These are phyloP conservation scores for Argya squamiceps DNA, from an alignment of 2,797 vertebrate species.

Conservation along the genomic window DNA sequence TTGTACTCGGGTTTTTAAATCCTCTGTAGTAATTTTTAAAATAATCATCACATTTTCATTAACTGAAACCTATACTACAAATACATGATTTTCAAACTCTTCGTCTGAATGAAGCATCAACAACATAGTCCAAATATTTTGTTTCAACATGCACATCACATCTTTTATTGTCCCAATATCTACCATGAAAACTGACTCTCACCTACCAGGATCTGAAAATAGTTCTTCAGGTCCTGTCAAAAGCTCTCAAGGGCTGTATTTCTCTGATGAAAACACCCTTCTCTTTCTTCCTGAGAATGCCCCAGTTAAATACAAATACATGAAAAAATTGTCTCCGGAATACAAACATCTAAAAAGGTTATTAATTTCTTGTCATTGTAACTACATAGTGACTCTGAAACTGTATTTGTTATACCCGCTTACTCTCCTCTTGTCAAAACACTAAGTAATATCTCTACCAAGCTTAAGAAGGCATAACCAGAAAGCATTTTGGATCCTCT, in stretches of 20 bases:
- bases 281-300: not conserved
- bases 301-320: not conserved
- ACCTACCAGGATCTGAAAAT: not conserved
- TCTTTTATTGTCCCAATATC: not conserved
- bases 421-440: not conserved
- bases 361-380: not conserved
- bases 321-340: not conserved
- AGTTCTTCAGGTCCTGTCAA: not conserved
- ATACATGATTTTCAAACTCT: not conserved
- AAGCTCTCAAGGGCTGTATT: not conserved
- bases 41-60: not conserved
- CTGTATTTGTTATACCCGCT: not conserved
- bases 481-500: not conserved
- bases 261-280: not conserved
- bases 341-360: not conserved
- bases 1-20: not conserved
- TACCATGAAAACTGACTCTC: not conserved
- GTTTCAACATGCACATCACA: not conserved
- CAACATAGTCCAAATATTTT: not conserved
- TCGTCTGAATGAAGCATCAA: not conserved
- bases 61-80: not conserved
- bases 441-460: not conserved
- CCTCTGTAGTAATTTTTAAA: not conserved
- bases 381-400: not conserved
- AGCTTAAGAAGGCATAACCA: not conserved